Conservation (phyloP, 2,888 invertebrate species). For the Itoplectis maculator region DNA sequence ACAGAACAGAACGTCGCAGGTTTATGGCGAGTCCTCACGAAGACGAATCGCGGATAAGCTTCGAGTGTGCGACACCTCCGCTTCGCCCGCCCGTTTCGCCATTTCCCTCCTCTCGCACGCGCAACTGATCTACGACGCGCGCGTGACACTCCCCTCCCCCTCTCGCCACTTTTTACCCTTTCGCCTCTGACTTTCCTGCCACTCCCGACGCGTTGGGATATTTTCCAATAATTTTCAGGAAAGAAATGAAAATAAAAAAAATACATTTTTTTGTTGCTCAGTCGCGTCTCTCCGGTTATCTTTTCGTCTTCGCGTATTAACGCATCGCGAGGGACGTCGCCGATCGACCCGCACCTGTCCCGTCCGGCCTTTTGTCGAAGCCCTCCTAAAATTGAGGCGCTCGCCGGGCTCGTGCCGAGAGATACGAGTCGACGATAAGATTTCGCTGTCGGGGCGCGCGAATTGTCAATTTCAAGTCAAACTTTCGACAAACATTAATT, state of each 20-base stretch:
- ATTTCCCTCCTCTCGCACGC: no score
- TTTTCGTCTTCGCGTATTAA: background rate
- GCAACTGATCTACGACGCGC: no score
- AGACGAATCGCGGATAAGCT: background rate
- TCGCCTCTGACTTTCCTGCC: no score
- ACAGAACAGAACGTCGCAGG: background rate
- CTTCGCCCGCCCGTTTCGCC: background rate
- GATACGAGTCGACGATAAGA: background rate
- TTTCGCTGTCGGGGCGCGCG: background rate
- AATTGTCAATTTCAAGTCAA: background rate
- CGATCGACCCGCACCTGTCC: background rate
- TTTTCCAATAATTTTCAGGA: no score
- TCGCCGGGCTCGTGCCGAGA: background rate
- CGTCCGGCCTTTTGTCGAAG: background rate
- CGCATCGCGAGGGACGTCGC: background rate
- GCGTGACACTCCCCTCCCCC: no score
- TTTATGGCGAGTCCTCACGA: background rate
- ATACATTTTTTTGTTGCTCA: no score
- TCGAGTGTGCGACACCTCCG: background rate
- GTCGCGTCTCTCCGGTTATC: background rate
- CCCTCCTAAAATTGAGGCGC: background rate
- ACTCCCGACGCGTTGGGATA: no score
- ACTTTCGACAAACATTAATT: background rate
- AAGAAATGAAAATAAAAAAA: no score
- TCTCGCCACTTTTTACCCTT: no score